Conservation (phyloP, 1,140 invertebrate genomes). For the Zelostemma sp. region DNA sequence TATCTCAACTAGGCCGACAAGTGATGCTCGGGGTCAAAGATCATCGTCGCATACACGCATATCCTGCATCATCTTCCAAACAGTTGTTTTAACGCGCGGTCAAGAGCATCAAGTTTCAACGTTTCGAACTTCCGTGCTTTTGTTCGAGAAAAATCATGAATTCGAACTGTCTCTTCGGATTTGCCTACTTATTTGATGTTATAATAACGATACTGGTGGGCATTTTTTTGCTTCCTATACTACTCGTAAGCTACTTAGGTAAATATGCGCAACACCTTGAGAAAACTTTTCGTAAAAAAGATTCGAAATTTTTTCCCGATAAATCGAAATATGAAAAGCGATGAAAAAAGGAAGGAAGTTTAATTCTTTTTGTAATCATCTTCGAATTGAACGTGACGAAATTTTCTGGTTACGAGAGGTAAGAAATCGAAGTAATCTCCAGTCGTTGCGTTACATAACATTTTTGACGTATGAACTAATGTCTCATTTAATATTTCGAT, state of each 20-base stretch:
- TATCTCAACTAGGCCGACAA: constrained; percentile 34
- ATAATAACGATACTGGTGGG: constrained; percentile 36
- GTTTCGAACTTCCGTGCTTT: constrained; percentile 12
- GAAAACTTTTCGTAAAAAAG: too few relatives aligned
- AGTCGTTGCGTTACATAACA: too few relatives aligned
- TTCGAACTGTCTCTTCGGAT: constrained; percentile 37
- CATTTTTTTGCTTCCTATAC: constrained; percentile 42
- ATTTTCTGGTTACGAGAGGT: too few relatives aligned
- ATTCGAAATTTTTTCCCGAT: too few relatives aligned
- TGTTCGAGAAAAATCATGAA: constrained; percentile 9
- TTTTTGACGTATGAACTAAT: too few relatives aligned
- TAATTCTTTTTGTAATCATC: too few relatives aligned
- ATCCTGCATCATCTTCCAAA: constrained; percentile 21
- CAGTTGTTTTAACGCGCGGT: constrained; percentile 21
- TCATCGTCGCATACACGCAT: constrained; percentile 36
- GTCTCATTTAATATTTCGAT: too few relatives aligned
- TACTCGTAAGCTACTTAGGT: constrained; percentile 53
- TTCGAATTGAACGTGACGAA: too few relatives aligned
- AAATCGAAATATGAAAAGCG: too few relatives aligned
- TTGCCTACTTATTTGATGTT: constrained; percentile 46
- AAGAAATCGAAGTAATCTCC: too few relatives aligned
- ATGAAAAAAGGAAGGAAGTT: too few relatives aligned
- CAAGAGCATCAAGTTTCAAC: constrained; percentile 18
- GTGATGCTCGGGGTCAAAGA: constrained; percentile 35
- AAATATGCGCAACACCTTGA: constrained; percentile 22